Base-by-base conservation (phyloP, 2,113 vertebrate species). In the Eulacestoma nigropectus region DNA sequence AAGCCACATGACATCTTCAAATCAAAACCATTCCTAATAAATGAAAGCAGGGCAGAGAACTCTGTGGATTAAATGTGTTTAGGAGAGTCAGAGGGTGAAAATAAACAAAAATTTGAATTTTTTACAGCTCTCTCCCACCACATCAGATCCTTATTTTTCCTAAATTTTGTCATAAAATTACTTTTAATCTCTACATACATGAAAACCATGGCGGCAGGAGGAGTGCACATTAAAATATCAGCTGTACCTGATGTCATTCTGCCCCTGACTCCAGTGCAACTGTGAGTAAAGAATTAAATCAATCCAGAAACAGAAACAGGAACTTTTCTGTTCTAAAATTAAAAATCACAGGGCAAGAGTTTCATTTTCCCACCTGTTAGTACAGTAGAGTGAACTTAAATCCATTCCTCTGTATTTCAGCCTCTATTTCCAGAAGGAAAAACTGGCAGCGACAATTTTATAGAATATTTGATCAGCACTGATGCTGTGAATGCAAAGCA, bases 21-120 rank as follows among this genome's bases (percentile, higher is more conserved):
- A 97, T 92, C 80, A 94, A 97, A 97, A 91, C 96, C 63, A 97
- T 89, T 93, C 70, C 92, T 88, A 95, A 98, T 56, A 93, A 93
- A 97, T 96, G 79, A 97, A 96, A 97, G 89, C 92, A 77, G 59
- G 78, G 74, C 70, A 74, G 56, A 63, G 92, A 81, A 73, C 72
- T 77, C 93, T 29, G n/a, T n/a, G 93, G 95, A 96, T 97, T 84
- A 53, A 91, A 79, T 76, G 87, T 77, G 65, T 84, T 92, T 29
- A 44, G 82, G 56, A 57, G 67, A 79, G 33, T 55, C 90, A 81
- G 23, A 90, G 32, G 23, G 52, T 16, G 49, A 91, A 69, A 95
- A 92, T 21, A 95, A 97, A 96, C 82, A 89, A 74, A 92, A 87
- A 73, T 88, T 56, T 33, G 27, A 14, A 39, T 44, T 95, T 86